phyloP scores from a whole-genome alignment of 2,888 invertebrate genomes.

The Nyleta sp. region DNA sequence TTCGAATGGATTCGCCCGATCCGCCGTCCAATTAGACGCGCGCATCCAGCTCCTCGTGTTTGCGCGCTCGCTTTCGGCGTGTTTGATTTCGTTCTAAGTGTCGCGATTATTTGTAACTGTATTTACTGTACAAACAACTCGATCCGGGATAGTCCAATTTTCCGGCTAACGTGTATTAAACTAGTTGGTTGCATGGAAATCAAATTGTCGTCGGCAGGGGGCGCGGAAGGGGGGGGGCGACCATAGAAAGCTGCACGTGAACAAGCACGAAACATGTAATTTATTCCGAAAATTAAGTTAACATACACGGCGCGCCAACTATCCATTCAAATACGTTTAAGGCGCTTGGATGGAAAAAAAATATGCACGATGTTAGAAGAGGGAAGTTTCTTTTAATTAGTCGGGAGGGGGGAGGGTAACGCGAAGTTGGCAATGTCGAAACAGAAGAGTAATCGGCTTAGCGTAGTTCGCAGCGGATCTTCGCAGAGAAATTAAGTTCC shows the following conservation, averaged over 20 bases:
- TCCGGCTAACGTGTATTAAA: conserved; percentile 31
- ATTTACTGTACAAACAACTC: conserved; percentile 31
- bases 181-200: conserved; percentile 35
- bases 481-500: conserved; percentile 44
- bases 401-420: conserved; percentile 15
- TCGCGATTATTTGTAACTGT: conserved; percentile 27
- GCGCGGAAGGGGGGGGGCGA: background rate
- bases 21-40: conserved; percentile 7
- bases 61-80: background rate
- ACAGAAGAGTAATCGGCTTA: conserved; percentile 52
- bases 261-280: conserved; percentile 23
- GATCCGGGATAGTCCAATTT: conserved; percentile 30
- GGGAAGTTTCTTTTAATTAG: conserved; percentile 43
- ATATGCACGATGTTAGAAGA: conserved; percentile 8
- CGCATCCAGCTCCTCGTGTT: no score
- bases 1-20: conserved; percentile 33
- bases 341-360: background rate
- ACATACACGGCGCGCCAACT: conserved; percentile 6
- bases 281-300: conserved; percentile 33
- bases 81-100: conserved; percentile 20
- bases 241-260: conserved; percentile 14
- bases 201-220: conserved; percentile 20
- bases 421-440: conserved; percentile 41
- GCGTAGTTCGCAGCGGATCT: conserved; percentile 27
- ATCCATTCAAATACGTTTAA: conserved; percentile 25